Evolutionary conservation across 1,140 invertebrate species (phyloP), one percentile per base, ranked within the genome.

Genomic region (Contarinia nasturtii): DNA sequence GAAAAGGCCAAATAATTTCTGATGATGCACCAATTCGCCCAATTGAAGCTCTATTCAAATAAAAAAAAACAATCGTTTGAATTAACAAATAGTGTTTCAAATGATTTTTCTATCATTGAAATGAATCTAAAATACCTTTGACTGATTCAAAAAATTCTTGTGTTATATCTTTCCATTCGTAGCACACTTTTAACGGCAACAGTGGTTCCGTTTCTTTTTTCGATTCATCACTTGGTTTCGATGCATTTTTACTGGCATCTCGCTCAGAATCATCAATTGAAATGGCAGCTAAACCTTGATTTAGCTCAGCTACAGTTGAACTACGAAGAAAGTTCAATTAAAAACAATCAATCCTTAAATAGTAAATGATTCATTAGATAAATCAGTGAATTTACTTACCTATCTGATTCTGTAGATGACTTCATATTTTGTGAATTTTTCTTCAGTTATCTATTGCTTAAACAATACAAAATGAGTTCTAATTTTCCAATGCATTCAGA

Each of bases 11-110:
- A 98, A 92, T 17, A 86, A 63, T 10, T 27, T 27, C 45, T 86
- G 81, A 74, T 93, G 87, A 59, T 93, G 87, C 12, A 92, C 65
- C 11, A 95, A 65, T 66, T 95, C 88, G 15, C 89, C 90, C 37
- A 93, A 66, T 54, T 86, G 70, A 36, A 95, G 63, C 58, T 86
- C 87, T 86, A 20, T n/a, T 10, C 14, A 27, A n/a, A 19, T n/a
- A n/a, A n/a, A 33, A 22, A 38, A 38, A n/a, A 38, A 7, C 14
- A 38, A 38, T 38, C 36, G 14, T 44, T 40, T 40, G 7, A 34
- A 34, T 34, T 34, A 2, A 36, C 7, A 51, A 22, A 21, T 19
- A 12, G 20, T 33, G n/a, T n/a, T n/a, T n/a, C n/a, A n/a, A n/a
- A n/a, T n/a, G n/a, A 21, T 48, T 20, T 38, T 36, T 15, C 19